Base-by-base conservation (phyloP, 2,888 invertebrate species). In the Melolontha melolontha region DNA sequence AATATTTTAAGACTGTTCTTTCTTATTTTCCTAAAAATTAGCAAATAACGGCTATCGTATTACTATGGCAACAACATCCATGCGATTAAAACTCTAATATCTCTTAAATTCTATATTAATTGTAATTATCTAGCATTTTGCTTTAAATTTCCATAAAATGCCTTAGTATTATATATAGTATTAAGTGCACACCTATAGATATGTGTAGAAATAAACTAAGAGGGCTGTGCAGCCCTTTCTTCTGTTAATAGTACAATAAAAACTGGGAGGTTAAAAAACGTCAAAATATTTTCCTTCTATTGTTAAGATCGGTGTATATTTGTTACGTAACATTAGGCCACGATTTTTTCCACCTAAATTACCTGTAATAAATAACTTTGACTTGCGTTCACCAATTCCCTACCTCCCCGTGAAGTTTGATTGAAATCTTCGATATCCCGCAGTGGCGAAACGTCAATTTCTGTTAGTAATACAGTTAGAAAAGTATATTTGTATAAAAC, bases 381-480 rank as follows among this genome's bases (percentile, higher is more conserved):
- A 39, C 55, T 55, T 16, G 16, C 55, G 55, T 16, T 55, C 55
- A 40, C 16, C 40, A 40, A 40, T n/a, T 55, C 55, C n/a, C 5
- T 50, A 22, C 50, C 29, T 5, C 16, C 16, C 12, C 44, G 47
- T 14, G 59, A 8, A 27, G 44, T 27, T 66, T 66, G 57, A 57
- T 66, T 66, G 66, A 66, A 64, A 66, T 66, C 66, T 49, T 59
- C 50, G 49, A 57, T 27, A 41, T 39, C 66, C 66, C 49, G 66
- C 66, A 57, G 66, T 59, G 44, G 41, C 42, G 7, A 12, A 59
- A 59, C 34, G 47, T 59, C 47, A 34, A 47, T 47, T 29, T 47
- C 29, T 59, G 47, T 59, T 57, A 42, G 44, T 34, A 10, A 10
- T 8, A 34, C 10, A 8, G 34, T 8, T 34, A 34, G 8, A 34